Base-by-base conservation (phyloP, 2,797 vertebrate species). In the Hyperoplus immaculatus region DNA sequence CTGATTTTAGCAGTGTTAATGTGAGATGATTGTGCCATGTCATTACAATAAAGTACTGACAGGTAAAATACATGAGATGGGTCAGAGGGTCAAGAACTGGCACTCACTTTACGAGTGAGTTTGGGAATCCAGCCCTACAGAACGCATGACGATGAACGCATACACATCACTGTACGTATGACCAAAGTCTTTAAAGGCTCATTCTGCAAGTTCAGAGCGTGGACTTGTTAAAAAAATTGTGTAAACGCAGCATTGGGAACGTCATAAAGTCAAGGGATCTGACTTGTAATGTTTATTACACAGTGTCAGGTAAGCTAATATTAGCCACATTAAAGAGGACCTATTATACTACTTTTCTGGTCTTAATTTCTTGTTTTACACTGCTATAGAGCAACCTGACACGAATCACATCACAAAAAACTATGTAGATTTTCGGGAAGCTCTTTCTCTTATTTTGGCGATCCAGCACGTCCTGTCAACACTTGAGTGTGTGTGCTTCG, bases 131-230 rank as follows among this genome's bases (percentile, higher is more conserved):
- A 36, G 42, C 8, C 11, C 10, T 18, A 46, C 9, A 45, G 18
- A 36, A 8, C 1, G 16, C 16, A 36, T 70, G 62, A 72, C 38
- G 50, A 72, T 70, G 47, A 67, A 59, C 8, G 8, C 29, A 54
- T 42, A 21, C 42, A 55, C 18, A n/a, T 54, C 41, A 6, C 53
- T 38, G 4, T 7, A 18, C 3, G 3, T 43, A 45, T 18, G 36
- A 54, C 11, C 14, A 16, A 36, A 21, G 7, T 15, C 41, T 8
- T 8, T 14, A 46, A 36, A 14, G 21, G 36, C 2, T 54, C 47
- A 46, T 7, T 46, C 49, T 42, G 14, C 15, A 61, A 29, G 65
- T 39, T 54, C 16, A 64, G 43, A 29, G 29, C 8, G 36, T 29
- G 12, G 16, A 29, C 43, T 46, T 46, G 41, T 13, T 62, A 46